Evolutionary conservation across 2,113 vertebrate genomes (phyloP).

Genomic region (Australoheros scitulus): DNA sequence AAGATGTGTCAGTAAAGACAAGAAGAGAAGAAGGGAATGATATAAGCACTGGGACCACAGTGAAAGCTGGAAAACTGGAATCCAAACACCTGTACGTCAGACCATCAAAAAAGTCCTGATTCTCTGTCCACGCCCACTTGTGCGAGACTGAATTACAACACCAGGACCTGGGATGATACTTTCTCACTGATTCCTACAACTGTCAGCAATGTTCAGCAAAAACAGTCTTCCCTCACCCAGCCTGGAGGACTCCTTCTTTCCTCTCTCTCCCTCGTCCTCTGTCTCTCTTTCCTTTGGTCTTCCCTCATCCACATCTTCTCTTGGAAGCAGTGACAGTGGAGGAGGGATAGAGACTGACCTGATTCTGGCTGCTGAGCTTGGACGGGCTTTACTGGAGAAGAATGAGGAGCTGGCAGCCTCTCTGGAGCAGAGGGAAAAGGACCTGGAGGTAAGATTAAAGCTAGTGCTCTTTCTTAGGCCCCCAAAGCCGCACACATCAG

Average conservation of each 20-base stretch:
- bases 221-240: conserved; percentile 75
- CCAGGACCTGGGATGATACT: not conserved
- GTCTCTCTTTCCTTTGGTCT: conserved; percentile 64
- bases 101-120: not conserved
- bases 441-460: conserved; percentile 73
- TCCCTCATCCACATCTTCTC: conserved; percentile 45
- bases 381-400: conserved; percentile 82
- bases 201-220: conserved; percentile 72
- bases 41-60: not conserved
- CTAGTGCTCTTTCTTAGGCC: not conserved
- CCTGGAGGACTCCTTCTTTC: conserved; percentile 82
- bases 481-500: not conserved
- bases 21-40: not conserved
- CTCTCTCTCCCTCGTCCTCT: conserved; percentile 76
- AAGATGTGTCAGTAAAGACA: conserved; percentile 12
- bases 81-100: not conserved
- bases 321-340: conserved; percentile 38
- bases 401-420: conserved; percentile 78
- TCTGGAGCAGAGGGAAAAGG: conserved; percentile 71
- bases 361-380: conserved; percentile 82
- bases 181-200: conserved; percentile 22
- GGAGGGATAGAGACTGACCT: conserved; percentile 79
- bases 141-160: conserved; percentile 2
- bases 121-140: not conserved
- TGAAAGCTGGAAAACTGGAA: conserved; percentile 14